Conservation (phyloP, 2,797 vertebrate genomes). For the Morus bassanus region DNA sequence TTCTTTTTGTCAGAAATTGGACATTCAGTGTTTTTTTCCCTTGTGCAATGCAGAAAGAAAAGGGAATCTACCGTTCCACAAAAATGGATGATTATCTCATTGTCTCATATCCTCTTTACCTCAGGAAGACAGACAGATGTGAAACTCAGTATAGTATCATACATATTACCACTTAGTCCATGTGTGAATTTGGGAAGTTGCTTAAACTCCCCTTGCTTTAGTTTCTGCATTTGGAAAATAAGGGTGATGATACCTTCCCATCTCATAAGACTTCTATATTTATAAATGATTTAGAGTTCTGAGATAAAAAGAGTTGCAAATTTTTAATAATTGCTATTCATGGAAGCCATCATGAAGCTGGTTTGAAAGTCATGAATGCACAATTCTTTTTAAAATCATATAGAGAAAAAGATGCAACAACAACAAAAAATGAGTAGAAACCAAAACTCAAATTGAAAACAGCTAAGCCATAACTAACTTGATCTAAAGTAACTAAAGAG, state of each 20-base stretch:
- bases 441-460: not conserved
- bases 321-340: not conserved
- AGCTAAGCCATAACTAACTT: not conserved
- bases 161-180: not conserved
- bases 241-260: not conserved
- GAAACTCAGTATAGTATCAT: not conserved
- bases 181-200: not conserved
- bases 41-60: not conserved
- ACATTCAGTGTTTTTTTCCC: not conserved
- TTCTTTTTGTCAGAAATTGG: not conserved
- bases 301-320: not conserved
- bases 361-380: not conserved
- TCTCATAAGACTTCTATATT: not conserved
- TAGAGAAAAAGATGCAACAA: not conserved
- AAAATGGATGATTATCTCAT: not conserved
- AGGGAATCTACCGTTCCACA: not conserved
- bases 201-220: not conserved
- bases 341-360: not conserved
- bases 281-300: not conserved
- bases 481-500: not conserved
- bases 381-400: not conserved
- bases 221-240: not conserved
- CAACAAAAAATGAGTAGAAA: not conserved
- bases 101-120: not conserved
- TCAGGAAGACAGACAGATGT: not conserved